Percentiles rank a stretch among this genome's conserved stretches.
Evolutionary conservation across 1,140 invertebrate species (phyloP).

Genomic region (Scaptodrosophila lebanonensis): DNA sequence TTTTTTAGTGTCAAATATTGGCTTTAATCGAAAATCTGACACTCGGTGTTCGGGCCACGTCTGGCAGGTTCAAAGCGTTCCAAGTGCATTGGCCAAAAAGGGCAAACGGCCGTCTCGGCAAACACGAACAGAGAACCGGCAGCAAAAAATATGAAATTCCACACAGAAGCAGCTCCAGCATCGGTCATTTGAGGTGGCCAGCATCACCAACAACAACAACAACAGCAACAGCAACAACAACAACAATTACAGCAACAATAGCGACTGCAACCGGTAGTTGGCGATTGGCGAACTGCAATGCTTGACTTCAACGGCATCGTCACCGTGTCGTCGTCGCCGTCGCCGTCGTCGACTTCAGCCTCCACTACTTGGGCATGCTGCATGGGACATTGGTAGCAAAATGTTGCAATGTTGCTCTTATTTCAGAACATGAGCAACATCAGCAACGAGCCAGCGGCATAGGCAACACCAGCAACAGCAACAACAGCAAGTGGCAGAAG

Average conservation of each 20-base stretch:
- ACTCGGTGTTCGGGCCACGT: slow-evolving; percentile 26
- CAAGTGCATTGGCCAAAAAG: slow-evolving; percentile 44
- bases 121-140: slow-evolving; percentile 11
- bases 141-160: slow-evolving; percentile 58
- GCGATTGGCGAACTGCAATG: slow-evolving; percentile 20
- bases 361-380: slow-evolving; percentile 63
- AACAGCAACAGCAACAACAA: slow-evolving; percentile 22
- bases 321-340: slow-evolving; percentile 15
- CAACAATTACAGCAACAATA: slow-evolving; percentile 25
- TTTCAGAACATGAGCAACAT: slow-evolving; percentile 62
- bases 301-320: slow-evolving; percentile 41
- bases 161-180: slow-evolving; percentile 24
- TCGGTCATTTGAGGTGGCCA: slow-evolving; percentile 32
- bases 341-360: slow-evolving; percentile 54
- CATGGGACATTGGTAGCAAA: too few relatives aligned
- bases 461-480: slow-evolving; percentile 8
- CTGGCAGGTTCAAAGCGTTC: slow-evolving; percentile 21
- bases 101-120: slow-evolving; percentile 28
- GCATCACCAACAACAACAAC: slow-evolving; percentile 15
- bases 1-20: slow-evolving; percentile 35
- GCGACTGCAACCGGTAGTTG: slow-evolving; percentile 39
- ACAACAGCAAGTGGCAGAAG: slow-evolving; percentile 18
- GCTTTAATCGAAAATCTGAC: slow-evolving; percentile 30
- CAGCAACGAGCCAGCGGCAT: slow-evolving; percentile 10
- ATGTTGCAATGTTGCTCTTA: slow-evolving; percentile 69